Evolutionary conservation across 2,113 vertebrate genomes (phyloP).

Genomic region (Anarhynchus alexandrinus): DNA sequence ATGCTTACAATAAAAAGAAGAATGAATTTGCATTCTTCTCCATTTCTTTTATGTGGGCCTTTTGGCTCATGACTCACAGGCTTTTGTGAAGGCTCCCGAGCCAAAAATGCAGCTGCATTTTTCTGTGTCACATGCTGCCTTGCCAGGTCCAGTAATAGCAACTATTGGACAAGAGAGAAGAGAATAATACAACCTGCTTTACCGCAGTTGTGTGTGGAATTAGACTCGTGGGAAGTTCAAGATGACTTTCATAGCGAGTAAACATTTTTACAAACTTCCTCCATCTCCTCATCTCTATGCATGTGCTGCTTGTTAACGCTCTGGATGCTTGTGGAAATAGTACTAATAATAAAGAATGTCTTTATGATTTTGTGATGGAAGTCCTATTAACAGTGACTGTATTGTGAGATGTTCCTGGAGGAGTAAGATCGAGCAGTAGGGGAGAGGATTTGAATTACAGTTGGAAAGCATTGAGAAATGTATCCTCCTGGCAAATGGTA

Average conservation of each 20-base stretch:
- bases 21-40: slow-evolving; percentile 46
- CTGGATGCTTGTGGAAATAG: not conserved
- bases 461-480: not conserved
- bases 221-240: not conserved
- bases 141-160: slow-evolving; percentile 37
- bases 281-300: not conserved
- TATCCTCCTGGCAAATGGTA: not conserved
- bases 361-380: not conserved
- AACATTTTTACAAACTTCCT: not conserved
- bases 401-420: not conserved
- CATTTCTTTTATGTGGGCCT: slow-evolving; percentile 56
- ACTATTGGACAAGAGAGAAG: slow-evolving; percentile 8
- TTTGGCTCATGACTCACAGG: slow-evolving; percentile 20
- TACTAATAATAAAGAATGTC: not conserved
- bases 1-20: slow-evolving; percentile 43
- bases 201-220: not conserved
- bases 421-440: not conserved
- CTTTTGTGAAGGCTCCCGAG: not conserved
- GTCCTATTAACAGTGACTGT: not conserved
- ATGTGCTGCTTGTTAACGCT: not conserved
- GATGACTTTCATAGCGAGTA: not conserved
- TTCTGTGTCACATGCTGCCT: slow-evolving; percentile 34
- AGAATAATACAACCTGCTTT: slow-evolving; percentile 30
- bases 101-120: slow-evolving; percentile 35
- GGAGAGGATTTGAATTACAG: not conserved